Percentiles rank a stretch among this genome's conserved stretches.
Conservation (phyloP, 2,797 vertebrate species). For the Eidolon dupreanum region DNA sequence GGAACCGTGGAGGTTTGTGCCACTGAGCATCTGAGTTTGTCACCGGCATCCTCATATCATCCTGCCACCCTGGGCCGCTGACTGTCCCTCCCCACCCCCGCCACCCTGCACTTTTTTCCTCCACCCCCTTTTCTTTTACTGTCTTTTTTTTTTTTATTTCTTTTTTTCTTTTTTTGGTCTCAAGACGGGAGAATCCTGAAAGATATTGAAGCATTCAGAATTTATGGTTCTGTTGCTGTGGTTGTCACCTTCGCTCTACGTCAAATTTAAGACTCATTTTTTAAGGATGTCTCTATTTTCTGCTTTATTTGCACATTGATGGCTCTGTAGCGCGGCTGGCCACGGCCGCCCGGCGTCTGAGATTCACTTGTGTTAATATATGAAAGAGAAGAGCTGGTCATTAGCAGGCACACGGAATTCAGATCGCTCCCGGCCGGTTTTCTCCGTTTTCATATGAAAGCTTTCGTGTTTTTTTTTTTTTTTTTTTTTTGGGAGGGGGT, state of each 20-base stretch:
- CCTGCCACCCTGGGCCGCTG: not conserved
- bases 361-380: conserved; percentile 61
- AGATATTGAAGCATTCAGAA: conserved; percentile 75
- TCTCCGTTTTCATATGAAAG: not conserved
- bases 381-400: conserved; percentile 60
- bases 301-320: conserved; percentile 86
- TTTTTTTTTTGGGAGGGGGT: not conserved
- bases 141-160: not conserved
- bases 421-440: conserved; percentile 48
- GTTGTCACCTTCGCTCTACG: conserved; percentile 84
- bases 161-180: conserved; percentile 24
- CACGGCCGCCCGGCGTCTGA: conserved; percentile 56
- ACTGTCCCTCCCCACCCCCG: not conserved
- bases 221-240: conserved; percentile 77
- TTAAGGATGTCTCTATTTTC: conserved; percentile 87
- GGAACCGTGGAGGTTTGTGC: conserved; percentile 53
- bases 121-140: not conserved
- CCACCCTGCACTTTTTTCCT: too few species aligned
- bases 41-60: conserved; percentile 66
- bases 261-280: conserved; percentile 84
- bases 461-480: not conserved
- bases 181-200: conserved; percentile 74
- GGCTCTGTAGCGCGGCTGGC: conserved; percentile 77
- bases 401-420: conserved; percentile 49
- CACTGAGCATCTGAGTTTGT: conserved; percentile 55